These are phyloP conservation scores for Hetaerina americana DNA, from an alignment of 1,140 invertebrate genomes.

Conservation along the genomic window DNA sequence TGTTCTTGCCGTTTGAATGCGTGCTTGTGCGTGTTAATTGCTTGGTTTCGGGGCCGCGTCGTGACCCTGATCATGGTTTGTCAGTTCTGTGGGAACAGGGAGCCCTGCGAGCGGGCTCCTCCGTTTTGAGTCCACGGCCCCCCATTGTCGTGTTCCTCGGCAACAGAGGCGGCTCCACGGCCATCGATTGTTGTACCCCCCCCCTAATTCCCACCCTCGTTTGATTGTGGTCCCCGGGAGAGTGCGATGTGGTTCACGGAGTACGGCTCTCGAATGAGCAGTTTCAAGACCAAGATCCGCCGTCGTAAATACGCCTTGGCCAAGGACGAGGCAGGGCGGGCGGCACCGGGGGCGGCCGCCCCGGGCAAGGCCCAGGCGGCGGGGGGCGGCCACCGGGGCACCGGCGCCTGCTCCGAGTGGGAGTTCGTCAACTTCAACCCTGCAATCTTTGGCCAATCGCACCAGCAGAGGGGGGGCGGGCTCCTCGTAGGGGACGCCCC, in stretches of 20 bases:
- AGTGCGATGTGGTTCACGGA: conserved; percentile 26
- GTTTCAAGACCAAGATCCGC: conserved; percentile 28
- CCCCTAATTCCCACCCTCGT: no score
- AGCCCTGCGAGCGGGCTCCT: no score
- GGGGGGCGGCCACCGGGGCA: neutral
- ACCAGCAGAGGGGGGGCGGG: neutral
- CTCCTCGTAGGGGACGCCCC: neutral
- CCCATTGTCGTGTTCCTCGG: no score
- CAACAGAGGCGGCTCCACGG: no score
- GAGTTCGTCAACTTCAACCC: conserved; percentile 32
- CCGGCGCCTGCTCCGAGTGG: conserved; percentile 20
- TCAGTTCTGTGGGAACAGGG: no score
- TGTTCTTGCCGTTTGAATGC: no score
- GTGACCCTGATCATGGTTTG: no score
- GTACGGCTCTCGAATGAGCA: conserved; percentile 25
- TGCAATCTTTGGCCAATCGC: conserved; percentile 15
- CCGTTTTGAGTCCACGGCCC: no score
- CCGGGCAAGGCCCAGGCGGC: conserved; percentile 8
- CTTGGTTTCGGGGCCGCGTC: no score
- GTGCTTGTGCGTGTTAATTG: no score
- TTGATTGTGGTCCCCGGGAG: no score
- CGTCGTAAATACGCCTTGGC: conserved; percentile 25
- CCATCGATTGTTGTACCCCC: no score
- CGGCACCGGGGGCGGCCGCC: neutral
- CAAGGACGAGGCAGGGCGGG: conserved; percentile 12